Conservation (phyloP, 30 jellyfish, hydroid and myxozoan genomes). For the Aurelia sp. region DNA sequence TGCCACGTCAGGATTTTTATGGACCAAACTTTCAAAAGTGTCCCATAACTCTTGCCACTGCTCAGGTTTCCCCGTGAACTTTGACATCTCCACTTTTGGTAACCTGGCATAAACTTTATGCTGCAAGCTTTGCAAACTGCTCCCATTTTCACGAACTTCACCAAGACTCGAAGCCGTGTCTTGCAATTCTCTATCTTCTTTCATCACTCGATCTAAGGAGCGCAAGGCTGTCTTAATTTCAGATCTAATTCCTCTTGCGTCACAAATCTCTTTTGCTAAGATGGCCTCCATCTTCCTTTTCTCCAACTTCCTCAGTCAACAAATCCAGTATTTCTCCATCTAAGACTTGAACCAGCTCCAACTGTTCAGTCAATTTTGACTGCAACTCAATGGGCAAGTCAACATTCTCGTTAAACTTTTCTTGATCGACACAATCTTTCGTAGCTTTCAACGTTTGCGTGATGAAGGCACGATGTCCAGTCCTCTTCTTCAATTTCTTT, state of each 20-base stretch:
- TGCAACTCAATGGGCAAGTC: not conserved
- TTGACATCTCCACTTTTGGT: too few species aligned
- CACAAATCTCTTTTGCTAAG: not conserved
- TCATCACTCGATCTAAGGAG: not conserved
- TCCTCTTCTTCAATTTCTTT: not conserved
- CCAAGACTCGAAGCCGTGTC: too few species aligned
- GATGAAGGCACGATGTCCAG: slow-evolving; percentile 11
- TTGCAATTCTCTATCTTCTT: too few species aligned
- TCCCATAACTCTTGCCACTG: slow-evolving; percentile 59
- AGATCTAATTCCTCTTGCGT: not conserved
- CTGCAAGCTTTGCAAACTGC: too few species aligned
- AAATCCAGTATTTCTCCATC: slow-evolving; percentile 3
- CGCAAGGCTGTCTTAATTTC: slow-evolving; percentile 14
- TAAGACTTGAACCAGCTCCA: not conserved
- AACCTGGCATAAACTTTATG: too few species aligned
- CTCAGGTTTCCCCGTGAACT: not conserved
- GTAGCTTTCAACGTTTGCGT: slow-evolving; percentile 9
- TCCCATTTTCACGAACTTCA: not conserved
- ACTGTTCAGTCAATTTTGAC: not conserved
- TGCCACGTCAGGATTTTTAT: slow-evolving; percentile 14
- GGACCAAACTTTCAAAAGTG: slow-evolving; percentile 12
- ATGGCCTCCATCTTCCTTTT: slow-evolving; percentile 5
- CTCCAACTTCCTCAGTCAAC: slow-evolving; percentile 9
- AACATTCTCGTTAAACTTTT: not conserved
- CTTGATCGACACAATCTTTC: not conserved